Evolutionary conservation across 2,797 vertebrate species (phyloP).

Genomic region (Syngnathus acus): DNA sequence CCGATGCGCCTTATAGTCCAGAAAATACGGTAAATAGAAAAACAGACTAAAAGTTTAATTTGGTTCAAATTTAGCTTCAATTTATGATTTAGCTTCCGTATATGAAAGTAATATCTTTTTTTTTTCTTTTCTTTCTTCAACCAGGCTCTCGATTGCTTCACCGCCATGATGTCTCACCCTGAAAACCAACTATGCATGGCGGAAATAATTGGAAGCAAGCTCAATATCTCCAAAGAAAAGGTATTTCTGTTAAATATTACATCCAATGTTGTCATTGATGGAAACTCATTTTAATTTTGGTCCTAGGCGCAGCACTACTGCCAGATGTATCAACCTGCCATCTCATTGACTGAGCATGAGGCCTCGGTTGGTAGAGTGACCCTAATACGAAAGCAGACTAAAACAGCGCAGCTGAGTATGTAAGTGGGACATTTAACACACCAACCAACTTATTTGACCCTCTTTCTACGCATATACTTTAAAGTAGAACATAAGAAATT

Average conservation of each 20-base stretch:
- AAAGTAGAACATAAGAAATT: no score
- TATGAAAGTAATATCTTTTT: not conserved
- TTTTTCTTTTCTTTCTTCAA: not conserved
- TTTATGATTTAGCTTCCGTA: not conserved
- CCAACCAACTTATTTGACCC: constrained; percentile 16
- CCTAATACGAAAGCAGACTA: constrained; percentile 74
- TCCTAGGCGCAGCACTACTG: constrained; percentile 84
- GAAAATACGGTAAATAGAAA: not conserved
- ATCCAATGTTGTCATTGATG: not conserved
- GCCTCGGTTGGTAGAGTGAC: constrained; percentile 78
- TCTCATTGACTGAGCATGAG: constrained; percentile 76
- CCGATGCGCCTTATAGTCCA: no score
- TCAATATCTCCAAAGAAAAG: constrained; percentile 95
- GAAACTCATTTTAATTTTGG: not conserved
- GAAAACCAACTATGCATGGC: constrained; percentile 79
- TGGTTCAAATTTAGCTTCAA: no score
- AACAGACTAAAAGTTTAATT: not conserved
- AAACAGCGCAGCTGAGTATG: constrained; percentile 71
- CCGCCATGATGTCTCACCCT: constrained; percentile 83
- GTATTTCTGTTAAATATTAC: constrained; percentile 47
- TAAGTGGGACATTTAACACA: constrained; percentile 58
- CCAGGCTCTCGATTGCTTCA: constrained; percentile 95
- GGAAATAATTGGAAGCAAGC: constrained; percentile 87
- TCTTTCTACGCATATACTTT: constrained; percentile 6
- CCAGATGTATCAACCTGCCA: constrained; percentile 84